Conservation (phyloP, 2,797 vertebrate genomes). For the Crocidura indochinensis region DNA sequence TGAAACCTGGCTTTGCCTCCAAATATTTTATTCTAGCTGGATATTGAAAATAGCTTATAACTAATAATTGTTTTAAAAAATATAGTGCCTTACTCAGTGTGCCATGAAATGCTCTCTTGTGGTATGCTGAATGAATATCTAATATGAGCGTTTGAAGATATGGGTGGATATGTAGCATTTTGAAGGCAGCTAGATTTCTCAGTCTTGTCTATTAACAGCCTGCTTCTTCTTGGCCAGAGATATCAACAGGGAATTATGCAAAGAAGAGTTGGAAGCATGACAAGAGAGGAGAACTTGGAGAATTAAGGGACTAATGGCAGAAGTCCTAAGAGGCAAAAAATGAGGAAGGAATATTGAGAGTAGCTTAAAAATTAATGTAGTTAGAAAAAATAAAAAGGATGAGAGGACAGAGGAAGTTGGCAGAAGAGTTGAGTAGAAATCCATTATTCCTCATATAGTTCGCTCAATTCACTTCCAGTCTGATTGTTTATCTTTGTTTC, state of each 20-base stretch:
- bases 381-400: conserved; percentile 38
- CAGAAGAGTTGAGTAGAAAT: background rate
- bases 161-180: conserved; percentile 63
- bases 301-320: background rate
- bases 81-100: background rate
- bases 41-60: conserved; percentile 52
- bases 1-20: conserved; percentile 38
- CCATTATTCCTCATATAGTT: background rate
- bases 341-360: background rate
- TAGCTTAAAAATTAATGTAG: conserved; percentile 26
- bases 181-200: conserved; percentile 50
- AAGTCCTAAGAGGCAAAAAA: background rate
- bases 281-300: background rate
- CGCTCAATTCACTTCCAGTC: background rate
- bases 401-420: background rate
- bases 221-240: conserved; percentile 15
- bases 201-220: conserved; percentile 30
- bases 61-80: conserved; percentile 59
- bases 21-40: conserved; percentile 71
- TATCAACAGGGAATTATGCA: background rate
- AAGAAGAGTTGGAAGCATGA: conserved; percentile 18
- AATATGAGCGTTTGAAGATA: conserved; percentile 15
- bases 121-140: conserved; percentile 49
- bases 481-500: conserved; percentile 30
- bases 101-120: background rate